Conservation (phyloP, 1,140 invertebrate genomes). For the Cephus cinctus region DNA sequence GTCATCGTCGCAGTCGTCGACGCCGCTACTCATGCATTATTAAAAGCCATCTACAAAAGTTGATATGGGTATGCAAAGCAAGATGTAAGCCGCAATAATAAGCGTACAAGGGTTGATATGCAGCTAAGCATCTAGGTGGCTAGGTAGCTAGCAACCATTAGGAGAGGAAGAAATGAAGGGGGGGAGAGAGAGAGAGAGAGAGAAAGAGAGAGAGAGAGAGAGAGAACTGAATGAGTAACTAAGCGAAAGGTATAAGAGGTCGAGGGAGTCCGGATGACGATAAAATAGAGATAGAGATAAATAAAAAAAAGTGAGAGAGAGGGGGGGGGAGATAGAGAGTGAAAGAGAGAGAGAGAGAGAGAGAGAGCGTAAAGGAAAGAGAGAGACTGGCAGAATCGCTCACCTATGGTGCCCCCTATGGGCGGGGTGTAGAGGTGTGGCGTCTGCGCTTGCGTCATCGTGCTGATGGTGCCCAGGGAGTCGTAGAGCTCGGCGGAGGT, state of each 20-base stretch:
- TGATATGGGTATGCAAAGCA: conserved; percentile 49
- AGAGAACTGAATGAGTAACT: not conserved
- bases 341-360: conserved; percentile 15
- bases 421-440: conserved; percentile 74
- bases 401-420: conserved; percentile 71
- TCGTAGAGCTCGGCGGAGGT: conserved; percentile 71
- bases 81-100: conserved; percentile 49
- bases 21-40: conserved; percentile 49
- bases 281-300: conserved; percentile 4
- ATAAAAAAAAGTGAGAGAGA: not conserved
- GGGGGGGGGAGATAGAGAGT: conserved; percentile 16
- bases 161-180: conserved; percentile 10
- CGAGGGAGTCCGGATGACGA: not conserved
- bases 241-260: not conserved
- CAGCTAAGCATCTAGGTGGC: conserved; percentile 5
- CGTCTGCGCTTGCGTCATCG: conserved; percentile 71
- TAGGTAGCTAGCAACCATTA: not conserved
- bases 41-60: conserved; percentile 48
- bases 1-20: conserved; percentile 16
- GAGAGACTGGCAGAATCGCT: conserved; percentile 34
- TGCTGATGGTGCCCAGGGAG: conserved; percentile 64
- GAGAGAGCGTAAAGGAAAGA: not conserved
- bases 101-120: conserved; percentile 28
- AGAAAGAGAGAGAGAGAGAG: conserved; percentile 14
- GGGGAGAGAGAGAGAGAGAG: not conserved